phyloP scores from a whole-genome alignment of 2,113 vertebrate species.

The Helogale parvula region DNA sequence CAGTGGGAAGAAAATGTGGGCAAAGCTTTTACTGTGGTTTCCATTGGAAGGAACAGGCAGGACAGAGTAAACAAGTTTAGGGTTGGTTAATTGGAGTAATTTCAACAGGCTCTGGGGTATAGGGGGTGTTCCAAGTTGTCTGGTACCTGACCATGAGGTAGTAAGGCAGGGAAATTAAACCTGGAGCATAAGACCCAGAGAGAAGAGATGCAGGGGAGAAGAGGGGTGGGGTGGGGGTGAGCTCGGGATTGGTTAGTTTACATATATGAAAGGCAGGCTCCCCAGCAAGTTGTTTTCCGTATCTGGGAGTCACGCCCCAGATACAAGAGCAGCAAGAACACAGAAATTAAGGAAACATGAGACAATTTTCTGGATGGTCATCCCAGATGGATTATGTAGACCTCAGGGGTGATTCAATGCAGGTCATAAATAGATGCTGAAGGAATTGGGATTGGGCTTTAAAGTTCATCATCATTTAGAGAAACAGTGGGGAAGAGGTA shows the following conservation, averaged over 20 bases:
- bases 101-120: not conserved
- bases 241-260: not conserved
- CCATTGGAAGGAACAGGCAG: not conserved
- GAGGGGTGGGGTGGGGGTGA: too few species aligned
- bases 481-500: not conserved
- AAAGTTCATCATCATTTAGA: not conserved
- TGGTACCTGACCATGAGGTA: not conserved
- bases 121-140: not conserved
- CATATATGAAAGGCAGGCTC: not conserved
- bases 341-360: not conserved
- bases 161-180: not conserved
- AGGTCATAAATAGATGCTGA: not conserved
- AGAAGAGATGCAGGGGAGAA: not conserved
- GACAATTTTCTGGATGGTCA: not conserved
- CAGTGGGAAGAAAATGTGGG: not conserved
- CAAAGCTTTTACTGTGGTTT: not conserved
- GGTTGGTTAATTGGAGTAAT: not conserved
- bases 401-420: not conserved
- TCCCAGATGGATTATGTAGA: not conserved
- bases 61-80: not conserved
- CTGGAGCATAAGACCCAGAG: not conserved
- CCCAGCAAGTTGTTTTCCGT: not conserved
- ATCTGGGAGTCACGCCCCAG: not conserved
- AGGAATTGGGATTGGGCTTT: not conserved
- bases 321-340: not conserved